Evolutionary conservation across 2,797 vertebrate genomes (phyloP), one percentile per base, ranked within the genome.

Genomic region (Aselliscus stoliczkanus): DNA sequence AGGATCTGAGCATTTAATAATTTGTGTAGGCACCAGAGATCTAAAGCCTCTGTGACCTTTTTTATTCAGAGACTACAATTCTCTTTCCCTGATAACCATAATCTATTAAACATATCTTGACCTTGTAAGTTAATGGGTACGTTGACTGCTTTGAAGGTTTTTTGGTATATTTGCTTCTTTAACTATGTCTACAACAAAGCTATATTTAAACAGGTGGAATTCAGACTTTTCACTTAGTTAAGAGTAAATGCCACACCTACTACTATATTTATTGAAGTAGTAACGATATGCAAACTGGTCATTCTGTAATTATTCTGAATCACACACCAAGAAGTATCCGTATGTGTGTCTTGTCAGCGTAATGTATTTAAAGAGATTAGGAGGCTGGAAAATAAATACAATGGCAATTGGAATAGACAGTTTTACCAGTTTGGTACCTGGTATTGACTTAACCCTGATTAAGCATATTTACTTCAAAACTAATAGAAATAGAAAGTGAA

Each of bases 261-360:
- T 67, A 23, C 75, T 87, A 1, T 54, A 62, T 65, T 93, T 94
- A 83, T 67, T 90, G 17, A 88, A 84, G 29, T 84, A 17, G 81
- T 87, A 95, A 65, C 34, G 62, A 67, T 84, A 72, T 90, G 92
- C 42, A 93, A 29, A 77, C 65, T 93, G 67, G 31, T 62, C 84
- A 95, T 62, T 34, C 77, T 81, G 5, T 70, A 77, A 73, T 93
- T 94, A 88, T 95, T 94, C 34, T 82, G 86, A 92, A 75, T 92
- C 77, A 81, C 54, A 67, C 9, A 72, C 8, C 14, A 54, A 39
- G 62, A 92, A 83, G n/a, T 90, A 17, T 93, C 23, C 72, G 3
- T 87, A 4, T 44, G 23, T 69, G 4, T 79, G 11, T 91, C 64
- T 88, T 94, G 25, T 88, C 67, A 44, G 2, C 52, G 13, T 88